A percentile compares a stretch with the other conserved stretches of the same genome.
phyloP scores from a whole-genome alignment of 2,888 invertebrate genomes.

The Flexamia atlantica region DNA sequence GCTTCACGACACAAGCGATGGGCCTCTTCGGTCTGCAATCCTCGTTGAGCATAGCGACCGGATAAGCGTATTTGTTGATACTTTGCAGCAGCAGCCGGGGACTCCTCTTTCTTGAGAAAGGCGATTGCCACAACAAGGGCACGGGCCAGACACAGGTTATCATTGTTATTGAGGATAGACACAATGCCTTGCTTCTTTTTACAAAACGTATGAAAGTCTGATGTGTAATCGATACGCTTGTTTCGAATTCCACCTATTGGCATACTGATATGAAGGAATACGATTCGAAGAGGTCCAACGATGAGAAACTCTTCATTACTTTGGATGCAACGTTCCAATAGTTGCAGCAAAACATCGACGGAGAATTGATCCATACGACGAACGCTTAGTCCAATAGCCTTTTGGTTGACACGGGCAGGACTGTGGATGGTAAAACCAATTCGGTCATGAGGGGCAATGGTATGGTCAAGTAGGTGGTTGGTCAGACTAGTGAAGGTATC shows the following conservation, averaged over 20 bases:
- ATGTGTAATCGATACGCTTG: neutral
- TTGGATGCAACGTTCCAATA: slow-evolving; percentile 1
- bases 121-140: slow-evolving; percentile 66
- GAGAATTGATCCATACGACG: slow-evolving; percentile 26
- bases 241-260: slow-evolving; percentile 11
- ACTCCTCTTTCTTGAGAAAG: slow-evolving; percentile 59
- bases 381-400: neutral
- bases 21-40: neutral
- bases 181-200: neutral
- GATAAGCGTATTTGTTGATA: neutral
- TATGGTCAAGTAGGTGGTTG: neutral
- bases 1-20: slow-evolving; percentile 15
- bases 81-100: neutral
- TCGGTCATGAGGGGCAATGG: slow-evolving; percentile 11
- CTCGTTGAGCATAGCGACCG: slow-evolving; percentile 4
- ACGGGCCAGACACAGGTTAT: slow-evolving; percentile 59
- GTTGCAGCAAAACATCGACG: slow-evolving; percentile 10
- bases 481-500: neutral
- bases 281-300: neutral
- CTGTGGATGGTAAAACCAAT: slow-evolving; percentile 13
- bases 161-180: slow-evolving; percentile 36
- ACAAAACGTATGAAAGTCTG: slow-evolving; percentile 18
- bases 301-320: slow-evolving; percentile 22
- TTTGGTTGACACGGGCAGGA: neutral
- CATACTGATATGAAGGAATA: neutral